These are phyloP conservation scores for Aphaenogaster rudis DNA, from an alignment of 1,140 invertebrate species.

Conservation along the genomic window DNA sequence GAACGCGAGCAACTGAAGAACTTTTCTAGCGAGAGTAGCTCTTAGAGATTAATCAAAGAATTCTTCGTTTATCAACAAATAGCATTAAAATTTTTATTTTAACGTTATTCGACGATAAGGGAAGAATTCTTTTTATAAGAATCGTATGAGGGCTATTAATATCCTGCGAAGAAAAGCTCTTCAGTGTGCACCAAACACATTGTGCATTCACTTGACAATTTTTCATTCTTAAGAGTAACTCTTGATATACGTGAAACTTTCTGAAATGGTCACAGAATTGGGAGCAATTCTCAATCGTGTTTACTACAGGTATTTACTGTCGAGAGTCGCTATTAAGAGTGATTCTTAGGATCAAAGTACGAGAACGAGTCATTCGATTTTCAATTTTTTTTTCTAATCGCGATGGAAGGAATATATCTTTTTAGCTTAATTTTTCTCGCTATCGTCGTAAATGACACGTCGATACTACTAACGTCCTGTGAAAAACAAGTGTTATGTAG, in stretches of 20 bases:
- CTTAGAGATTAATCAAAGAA: not conserved
- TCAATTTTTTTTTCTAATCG: constrained; percentile 26
- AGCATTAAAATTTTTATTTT: constrained; percentile 13
- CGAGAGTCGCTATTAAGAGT: constrained; percentile 2
- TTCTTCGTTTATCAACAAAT: not conserved
- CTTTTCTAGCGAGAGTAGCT: constrained; percentile 16
- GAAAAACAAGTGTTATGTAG: constrained; percentile 60
- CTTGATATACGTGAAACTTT: constrained; percentile 12
- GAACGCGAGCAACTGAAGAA: not conserved
- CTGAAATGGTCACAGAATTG: not conserved
- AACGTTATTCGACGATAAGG: not conserved
- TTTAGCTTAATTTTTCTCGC: constrained; percentile 15
- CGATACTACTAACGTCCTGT: constrained; percentile 55
- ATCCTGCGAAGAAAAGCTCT: constrained; percentile 10
- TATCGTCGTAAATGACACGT: constrained; percentile 34
- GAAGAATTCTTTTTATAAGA: not conserved
- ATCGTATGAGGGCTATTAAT: not conserved
- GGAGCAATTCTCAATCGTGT: not conserved
- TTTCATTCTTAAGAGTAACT: constrained; percentile 22
- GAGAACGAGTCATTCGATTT: not conserved
- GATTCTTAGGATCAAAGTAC: not conserved
- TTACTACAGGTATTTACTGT: not conserved
- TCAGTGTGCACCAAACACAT: not conserved
- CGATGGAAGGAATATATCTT: constrained; percentile 16
- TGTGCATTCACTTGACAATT: not conserved